These are phyloP conservation scores for Cantharis lateralis DNA, from an alignment of 2,888 invertebrate genomes.

Conservation along the genomic window DNA sequence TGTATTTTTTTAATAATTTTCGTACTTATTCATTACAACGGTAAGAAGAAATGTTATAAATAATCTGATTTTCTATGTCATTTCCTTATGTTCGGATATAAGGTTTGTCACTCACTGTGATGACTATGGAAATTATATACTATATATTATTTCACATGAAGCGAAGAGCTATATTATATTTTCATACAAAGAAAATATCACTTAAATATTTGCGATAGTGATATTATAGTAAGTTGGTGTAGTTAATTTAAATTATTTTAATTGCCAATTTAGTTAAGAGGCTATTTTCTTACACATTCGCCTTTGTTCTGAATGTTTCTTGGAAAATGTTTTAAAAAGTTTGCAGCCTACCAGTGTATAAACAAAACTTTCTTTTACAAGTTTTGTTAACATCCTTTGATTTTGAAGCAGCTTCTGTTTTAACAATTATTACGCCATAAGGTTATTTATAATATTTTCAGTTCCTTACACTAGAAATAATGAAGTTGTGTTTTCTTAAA, in stretches of 20 bases:
- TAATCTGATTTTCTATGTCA: no score
- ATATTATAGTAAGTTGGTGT: not conserved
- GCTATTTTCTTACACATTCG: not conserved
- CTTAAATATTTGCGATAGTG: not conserved
- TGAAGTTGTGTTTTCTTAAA: not conserved
- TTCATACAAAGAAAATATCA: not conserved
- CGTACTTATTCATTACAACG: no score
- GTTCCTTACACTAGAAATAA: not conserved
- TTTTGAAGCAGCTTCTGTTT: not conserved
- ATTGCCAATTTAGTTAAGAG: not conserved
- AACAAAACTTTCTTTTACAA: not conserved
- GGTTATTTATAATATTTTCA: not conserved
- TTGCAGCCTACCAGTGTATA: not conserved
- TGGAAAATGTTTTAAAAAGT: not conserved
- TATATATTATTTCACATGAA: not conserved
- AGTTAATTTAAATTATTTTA: not conserved
- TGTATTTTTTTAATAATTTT: no score
- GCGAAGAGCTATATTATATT: not conserved
- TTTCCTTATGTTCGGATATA: no score
- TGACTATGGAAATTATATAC: not conserved
- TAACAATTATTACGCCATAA: not conserved
- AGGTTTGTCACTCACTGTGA: no score
- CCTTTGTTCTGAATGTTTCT: not conserved
- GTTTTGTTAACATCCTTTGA: not conserved
- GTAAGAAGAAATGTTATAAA: no score